Evolutionary conservation across 1,140 invertebrate genomes (phyloP), one percentile per base, ranked within the genome.

Genomic region (Polypedilum vanderplanki): DNA sequence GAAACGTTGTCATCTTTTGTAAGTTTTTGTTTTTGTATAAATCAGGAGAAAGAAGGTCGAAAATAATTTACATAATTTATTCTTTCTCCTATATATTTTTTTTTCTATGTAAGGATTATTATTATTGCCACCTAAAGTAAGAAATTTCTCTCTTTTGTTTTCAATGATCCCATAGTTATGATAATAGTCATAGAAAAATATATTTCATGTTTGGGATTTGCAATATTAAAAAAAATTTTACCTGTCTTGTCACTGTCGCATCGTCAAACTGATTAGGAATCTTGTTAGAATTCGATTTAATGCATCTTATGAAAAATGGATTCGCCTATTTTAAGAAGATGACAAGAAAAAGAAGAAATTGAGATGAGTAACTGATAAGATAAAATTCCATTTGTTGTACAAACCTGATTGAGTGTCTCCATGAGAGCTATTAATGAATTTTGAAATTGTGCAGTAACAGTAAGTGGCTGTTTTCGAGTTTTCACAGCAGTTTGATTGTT

Each of bases 271-370:
- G 88, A 81, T 96, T 96, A 0, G 96, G 88, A 76, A 93, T 89
- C 86, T 97, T 98, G 73, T 95, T 90, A 74, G 90, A 88, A 83
- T 98, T 98, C 40, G 94, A 96, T 82, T 98, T 98, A 78, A 98
- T 98, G 83, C 96, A 98, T 73, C 96, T 87, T 77, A 98, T 97
- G 81, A 98, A 98, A 84, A 96, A 98, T 1, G 96, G 96, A 84
- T 97, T 97, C 0, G 96, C 95, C 81, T 76, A 40, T 57, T n/a
- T 74, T 10, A 17, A 10, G 9, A n/a, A 57, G 67, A 3, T 7
- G 64, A 5, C 67, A 70, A 18, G 64, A 17, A 18, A 18, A 20
- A 64, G 18, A 15, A 75, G 46, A 73, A 70, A 0, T 22, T 7
- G 17, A 67, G 18, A 18, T 20, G 41, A 46, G 5, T 73, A 18